phyloP scores from a whole-genome alignment of 2,888 invertebrate species.

The Cheilosia impressa region DNA sequence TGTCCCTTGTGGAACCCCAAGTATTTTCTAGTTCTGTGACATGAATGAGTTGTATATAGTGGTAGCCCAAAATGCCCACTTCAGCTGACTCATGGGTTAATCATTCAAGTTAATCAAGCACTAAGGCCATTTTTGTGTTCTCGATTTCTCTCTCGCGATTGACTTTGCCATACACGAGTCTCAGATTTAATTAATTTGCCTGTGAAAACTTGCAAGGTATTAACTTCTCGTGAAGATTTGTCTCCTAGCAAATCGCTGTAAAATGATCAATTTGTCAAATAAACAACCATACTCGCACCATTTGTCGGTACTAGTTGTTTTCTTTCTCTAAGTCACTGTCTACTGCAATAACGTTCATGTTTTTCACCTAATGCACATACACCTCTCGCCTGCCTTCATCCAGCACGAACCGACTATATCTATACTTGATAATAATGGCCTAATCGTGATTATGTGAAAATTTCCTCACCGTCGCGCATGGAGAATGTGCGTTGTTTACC shows the following conservation, averaged over 20 bases:
- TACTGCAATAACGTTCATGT: constrained; percentile 10
- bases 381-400: background rate
- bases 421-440: constrained; percentile 59
- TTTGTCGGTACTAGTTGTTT: background rate
- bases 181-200: constrained; percentile 6
- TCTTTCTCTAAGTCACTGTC: background rate
- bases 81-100: no score
- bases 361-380: constrained; percentile 9
- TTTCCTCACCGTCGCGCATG: constrained; percentile 27
- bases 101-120: no score
- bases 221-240: no score
- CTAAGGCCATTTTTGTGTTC: no score
- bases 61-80: no score
- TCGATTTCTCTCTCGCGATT: no score
- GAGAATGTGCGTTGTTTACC: constrained; percentile 13
- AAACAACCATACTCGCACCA: background rate
- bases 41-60: no score
- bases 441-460: constrained; percentile 66
- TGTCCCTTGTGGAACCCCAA: background rate
- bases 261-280: constrained; percentile 55
- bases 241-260: constrained; percentile 24
- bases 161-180: background rate
- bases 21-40: background rate
- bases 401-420: constrained; percentile 42
- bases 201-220: constrained; percentile 44